These are phyloP conservation scores for Octodon degus DNA, from an alignment of 2,113 vertebrate species.

Conservation along the genomic window DNA sequence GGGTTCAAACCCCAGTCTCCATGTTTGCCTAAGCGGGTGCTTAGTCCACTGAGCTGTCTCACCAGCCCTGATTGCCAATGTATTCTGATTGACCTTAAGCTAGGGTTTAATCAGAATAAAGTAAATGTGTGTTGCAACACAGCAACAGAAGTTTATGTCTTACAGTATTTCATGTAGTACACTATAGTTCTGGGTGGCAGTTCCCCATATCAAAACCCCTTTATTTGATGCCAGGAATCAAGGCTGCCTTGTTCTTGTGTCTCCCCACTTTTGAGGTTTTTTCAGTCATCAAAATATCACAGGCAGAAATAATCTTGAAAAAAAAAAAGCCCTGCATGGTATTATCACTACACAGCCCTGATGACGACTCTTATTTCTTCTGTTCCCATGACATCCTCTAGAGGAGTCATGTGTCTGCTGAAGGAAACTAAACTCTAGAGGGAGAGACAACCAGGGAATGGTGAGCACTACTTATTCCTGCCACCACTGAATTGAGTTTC, in stretches of 20 bases:
- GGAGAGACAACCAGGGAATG: background rate
- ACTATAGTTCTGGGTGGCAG: background rate
- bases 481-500: background rate
- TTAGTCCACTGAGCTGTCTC: no score
- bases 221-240: background rate
- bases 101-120: slow-evolving; percentile 2
- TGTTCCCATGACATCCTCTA: background rate
- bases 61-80: no score
- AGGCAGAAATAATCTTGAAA: background rate
- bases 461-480: background rate
- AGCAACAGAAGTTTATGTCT: background rate
- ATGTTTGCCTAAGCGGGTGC: no score
- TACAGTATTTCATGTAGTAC: background rate
- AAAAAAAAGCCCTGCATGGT: background rate
- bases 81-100: background rate
- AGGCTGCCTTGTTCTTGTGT: background rate
- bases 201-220: background rate
- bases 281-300: background rate
- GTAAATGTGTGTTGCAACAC: background rate
- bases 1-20: no score
- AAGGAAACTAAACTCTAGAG: background rate
- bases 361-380: background rate
- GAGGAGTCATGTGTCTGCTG: background rate
- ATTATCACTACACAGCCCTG: background rate
- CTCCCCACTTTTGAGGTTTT: background rate